Evolutionary conservation across 2,113 vertebrate genomes (phyloP).

Genomic region (Eulemur macaco): DNA sequence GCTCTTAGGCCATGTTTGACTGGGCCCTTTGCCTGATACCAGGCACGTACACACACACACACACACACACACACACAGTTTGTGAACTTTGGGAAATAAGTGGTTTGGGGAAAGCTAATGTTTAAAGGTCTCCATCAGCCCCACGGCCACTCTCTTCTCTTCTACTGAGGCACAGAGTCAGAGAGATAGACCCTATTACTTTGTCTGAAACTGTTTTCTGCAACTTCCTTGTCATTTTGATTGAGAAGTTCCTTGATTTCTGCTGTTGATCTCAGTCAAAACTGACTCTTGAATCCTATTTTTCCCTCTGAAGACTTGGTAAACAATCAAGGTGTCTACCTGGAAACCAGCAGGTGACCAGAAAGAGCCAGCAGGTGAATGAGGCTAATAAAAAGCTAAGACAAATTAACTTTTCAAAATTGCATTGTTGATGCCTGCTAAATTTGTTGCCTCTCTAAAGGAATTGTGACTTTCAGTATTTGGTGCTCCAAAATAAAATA

Average conservation of each 20-base stretch:
- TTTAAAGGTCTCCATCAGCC: background rate
- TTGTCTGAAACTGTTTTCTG: background rate
- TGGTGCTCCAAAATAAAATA: background rate
- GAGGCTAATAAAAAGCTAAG: background rate
- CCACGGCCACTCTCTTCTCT: background rate
- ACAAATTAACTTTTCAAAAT: background rate
- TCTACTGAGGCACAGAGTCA: background rate
- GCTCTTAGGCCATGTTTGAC: background rate
- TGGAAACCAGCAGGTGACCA: background rate
- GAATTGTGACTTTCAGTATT: background rate
- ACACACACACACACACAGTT: background rate
- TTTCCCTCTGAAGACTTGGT: background rate
- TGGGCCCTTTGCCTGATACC: background rate
- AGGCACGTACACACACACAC: background rate
- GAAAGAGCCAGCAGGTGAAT: background rate
- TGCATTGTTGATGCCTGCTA: background rate
- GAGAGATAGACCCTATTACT: background rate
- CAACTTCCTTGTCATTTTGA: constrained; percentile 22
- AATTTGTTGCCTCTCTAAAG: background rate
- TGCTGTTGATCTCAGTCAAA: background rate
- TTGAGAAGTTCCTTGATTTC: background rate
- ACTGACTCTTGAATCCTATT: background rate
- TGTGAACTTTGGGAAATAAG: background rate
- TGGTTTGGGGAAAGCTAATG: background rate
- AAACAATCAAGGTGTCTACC: background rate